phyloP scores from a whole-genome alignment of 1,140 invertebrate genomes.

The Bombus superbus region DNA sequence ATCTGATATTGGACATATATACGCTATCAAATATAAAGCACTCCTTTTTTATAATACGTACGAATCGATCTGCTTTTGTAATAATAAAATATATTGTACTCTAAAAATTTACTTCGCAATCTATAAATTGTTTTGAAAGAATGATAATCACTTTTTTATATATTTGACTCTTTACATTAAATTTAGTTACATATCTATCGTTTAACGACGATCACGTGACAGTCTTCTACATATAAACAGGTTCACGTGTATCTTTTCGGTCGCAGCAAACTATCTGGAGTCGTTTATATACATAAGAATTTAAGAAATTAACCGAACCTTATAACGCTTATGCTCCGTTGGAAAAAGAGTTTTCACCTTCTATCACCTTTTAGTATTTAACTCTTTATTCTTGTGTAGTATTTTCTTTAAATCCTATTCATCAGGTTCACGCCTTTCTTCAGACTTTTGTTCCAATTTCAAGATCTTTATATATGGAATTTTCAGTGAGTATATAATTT shows the following conservation, averaged over 20 bases:
- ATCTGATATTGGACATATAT: background rate
- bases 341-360: constrained; percentile 6
- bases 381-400: background rate
- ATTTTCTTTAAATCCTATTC: constrained; percentile 2
- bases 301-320: constrained; percentile 59
- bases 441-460: background rate
- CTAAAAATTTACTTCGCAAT: too few relatives aligned
- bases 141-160: background rate
- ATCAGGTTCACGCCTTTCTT: background rate
- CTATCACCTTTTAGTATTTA: background rate
- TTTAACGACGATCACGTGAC: background rate
- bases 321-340: constrained; percentile 44
- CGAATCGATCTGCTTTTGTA: background rate
- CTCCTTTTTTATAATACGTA: background rate
- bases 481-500: background rate
- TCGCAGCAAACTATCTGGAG: constrained; percentile 10
- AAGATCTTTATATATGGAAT: background rate
- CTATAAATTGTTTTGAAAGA: too few relatives aligned
- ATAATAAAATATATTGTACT: background rate
- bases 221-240: background rate
- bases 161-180: background rate
- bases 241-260: background rate
- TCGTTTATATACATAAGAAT: constrained; percentile 70
- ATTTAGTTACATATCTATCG: background rate
- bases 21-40: too few relatives aligned